Percentiles rank a stretch among this genome's conserved stretches.
Conservation (phyloP, 2,888 invertebrate species). For the Opisthograptis luteolata region DNA sequence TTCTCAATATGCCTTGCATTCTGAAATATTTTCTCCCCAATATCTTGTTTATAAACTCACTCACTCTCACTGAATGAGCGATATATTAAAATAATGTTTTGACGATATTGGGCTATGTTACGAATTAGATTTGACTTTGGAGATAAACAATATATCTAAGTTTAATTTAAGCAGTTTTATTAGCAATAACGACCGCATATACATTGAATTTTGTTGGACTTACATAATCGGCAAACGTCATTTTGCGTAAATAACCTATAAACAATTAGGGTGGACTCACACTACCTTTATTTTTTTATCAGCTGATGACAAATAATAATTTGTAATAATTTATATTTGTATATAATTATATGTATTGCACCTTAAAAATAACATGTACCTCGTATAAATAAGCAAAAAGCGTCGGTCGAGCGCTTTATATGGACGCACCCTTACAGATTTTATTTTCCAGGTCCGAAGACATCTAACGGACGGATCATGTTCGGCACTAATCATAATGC, state of each 20-base stretch:
- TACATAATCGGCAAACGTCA: conserved; percentile 78
- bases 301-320: conserved; percentile 24
- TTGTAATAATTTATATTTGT: no score
- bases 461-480: conserved; percentile 69
- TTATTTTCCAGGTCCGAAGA: conserved; percentile 60
- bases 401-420: no score
- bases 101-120: conserved; percentile 27
- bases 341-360: no score
- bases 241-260: conserved; percentile 69
- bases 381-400: no score
- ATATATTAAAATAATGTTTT: conserved; percentile 41
- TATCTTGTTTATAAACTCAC: neutral
- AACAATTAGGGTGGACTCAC: conserved; percentile 45
- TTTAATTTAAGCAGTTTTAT: conserved; percentile 4
- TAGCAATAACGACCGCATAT: conserved; percentile 40
- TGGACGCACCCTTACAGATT: no score
- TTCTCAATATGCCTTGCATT: neutral
- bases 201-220: conserved; percentile 66
- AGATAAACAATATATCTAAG: conserved; percentile 1
- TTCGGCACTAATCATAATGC: conserved; percentile 68
- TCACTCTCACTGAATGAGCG: neutral
- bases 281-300: conserved; percentile 14
- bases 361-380: no score
- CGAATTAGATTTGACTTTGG: conserved; percentile 1
- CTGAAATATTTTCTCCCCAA: neutral